Evolutionary conservation across 1,140 invertebrate species (phyloP).

Genomic region (Hypsibius dujardini): DNA sequence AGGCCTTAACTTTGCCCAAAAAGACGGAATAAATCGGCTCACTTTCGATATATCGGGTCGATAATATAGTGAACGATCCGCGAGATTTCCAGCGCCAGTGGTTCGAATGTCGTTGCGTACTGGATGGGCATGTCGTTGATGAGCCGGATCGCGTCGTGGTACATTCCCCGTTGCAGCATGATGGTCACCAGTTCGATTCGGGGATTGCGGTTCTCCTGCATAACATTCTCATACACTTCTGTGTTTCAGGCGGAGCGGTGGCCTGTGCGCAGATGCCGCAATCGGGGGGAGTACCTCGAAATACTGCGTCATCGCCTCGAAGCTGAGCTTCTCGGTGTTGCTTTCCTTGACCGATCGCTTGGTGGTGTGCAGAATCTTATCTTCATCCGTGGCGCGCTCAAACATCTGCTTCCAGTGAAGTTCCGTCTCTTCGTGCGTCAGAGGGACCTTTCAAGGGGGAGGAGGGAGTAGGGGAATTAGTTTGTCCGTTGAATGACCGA

Average conservation of each 20-base stretch:
- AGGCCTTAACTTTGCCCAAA: background rate
- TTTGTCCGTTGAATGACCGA: background rate
- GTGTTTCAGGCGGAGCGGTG: background rate
- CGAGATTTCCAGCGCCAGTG: background rate
- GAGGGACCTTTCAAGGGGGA: background rate
- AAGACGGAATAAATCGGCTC: slow-evolving; percentile 24
- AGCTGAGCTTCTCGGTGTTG: background rate
- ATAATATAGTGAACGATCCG: slow-evolving; percentile 60
- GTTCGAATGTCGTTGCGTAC: slow-evolving; percentile 10
- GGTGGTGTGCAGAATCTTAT: background rate
- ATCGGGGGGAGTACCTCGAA: slow-evolving; percentile 11
- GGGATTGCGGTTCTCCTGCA: slow-evolving; percentile 14
- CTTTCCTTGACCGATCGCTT: background rate
- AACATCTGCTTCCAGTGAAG: slow-evolving; percentile 9
- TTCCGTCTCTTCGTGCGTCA: background rate
- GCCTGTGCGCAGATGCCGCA: background rate
- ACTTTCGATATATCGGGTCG: slow-evolving; percentile 70
- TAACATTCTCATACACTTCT: background rate
- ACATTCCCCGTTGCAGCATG: background rate
- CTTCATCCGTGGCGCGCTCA: background rate
- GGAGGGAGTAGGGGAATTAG: too few species aligned
- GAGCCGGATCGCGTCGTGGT: slow-evolving; percentile 5
- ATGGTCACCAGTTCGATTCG: slow-evolving; percentile 11
- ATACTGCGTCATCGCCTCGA: background rate
- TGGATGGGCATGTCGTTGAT: slow-evolving; percentile 11